Conservation (phyloP, 2,888 invertebrate genomes). For the Apomyelois bistriatella region DNA sequence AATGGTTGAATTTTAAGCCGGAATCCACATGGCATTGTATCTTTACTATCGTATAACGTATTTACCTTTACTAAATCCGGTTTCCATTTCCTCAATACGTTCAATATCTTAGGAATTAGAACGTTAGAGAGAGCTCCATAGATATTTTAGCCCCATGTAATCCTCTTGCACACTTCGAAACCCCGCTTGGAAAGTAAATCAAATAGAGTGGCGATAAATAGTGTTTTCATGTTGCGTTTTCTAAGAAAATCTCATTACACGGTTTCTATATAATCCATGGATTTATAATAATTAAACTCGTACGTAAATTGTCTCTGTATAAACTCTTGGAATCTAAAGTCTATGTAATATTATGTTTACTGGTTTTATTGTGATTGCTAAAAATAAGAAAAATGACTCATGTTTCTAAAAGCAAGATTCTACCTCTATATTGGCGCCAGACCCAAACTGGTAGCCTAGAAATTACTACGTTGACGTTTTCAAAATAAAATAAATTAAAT, state of each 20-base stretch:
- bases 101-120: constrained; percentile 19
- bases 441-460: no score
- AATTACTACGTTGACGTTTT: no score
- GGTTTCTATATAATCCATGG: constrained; percentile 36
- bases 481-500: no score
- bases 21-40: background rate
- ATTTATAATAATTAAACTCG: background rate
- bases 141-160: constrained; percentile 47
- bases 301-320: no score
- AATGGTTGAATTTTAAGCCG: no score
- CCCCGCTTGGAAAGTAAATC: constrained; percentile 42
- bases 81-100: constrained; percentile 2
- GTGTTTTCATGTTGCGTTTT: constrained; percentile 50
- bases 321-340: no score
- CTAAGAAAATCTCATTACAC: constrained; percentile 53
- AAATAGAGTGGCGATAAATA: constrained; percentile 54
- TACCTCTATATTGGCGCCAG: no score
- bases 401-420: no score
- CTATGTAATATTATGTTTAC: no score
- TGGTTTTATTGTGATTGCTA: no score
- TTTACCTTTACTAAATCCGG: background rate
- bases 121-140: constrained; percentile 32
- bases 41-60: background rate
- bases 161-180: constrained; percentile 50
- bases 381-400: no score